Conservation (phyloP, 2,888 invertebrate genomes). For the Parnassius glacialis region DNA sequence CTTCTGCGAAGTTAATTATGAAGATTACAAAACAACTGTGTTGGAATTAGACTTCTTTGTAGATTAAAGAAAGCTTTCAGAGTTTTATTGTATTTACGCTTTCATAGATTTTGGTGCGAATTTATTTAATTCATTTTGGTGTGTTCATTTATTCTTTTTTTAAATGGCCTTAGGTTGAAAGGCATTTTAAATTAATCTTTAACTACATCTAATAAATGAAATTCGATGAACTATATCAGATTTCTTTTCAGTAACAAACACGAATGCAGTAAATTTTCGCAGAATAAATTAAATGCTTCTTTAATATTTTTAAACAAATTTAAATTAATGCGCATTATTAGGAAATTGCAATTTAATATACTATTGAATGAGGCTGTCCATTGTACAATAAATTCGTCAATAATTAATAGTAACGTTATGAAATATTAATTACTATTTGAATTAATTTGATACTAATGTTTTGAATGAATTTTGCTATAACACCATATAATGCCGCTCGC, state of each 20-base stretch:
- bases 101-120: slow-evolving; percentile 48
- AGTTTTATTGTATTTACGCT: slow-evolving; percentile 49
- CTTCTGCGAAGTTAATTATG: slow-evolving; percentile 10
- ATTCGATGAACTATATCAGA: slow-evolving; percentile 5
- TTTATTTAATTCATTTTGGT: slow-evolving; percentile 44
- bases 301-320: not conserved
- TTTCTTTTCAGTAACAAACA: slow-evolving; percentile 1
- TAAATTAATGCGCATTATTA: not conserved
- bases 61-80: slow-evolving; percentile 37
- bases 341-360: not conserved
- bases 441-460: no score
- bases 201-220: slow-evolving; percentile 18
- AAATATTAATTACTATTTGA: no score
- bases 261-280: no score
- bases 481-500: no score
- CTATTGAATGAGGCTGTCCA: not conserved
- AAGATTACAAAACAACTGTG: slow-evolving; percentile 8
- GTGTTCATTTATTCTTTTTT: no score
- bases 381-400: not conserved
- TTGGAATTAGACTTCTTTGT: slow-evolving; percentile 32
- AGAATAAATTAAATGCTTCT: not conserved
- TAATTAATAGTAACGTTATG: no score
- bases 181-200: slow-evolving; percentile 24
- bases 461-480: no score
- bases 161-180: slow-evolving; percentile 20